These are phyloP conservation scores for Patella vulgata DNA, from an alignment of 1,140 invertebrate species.

Conservation along the genomic window DNA sequence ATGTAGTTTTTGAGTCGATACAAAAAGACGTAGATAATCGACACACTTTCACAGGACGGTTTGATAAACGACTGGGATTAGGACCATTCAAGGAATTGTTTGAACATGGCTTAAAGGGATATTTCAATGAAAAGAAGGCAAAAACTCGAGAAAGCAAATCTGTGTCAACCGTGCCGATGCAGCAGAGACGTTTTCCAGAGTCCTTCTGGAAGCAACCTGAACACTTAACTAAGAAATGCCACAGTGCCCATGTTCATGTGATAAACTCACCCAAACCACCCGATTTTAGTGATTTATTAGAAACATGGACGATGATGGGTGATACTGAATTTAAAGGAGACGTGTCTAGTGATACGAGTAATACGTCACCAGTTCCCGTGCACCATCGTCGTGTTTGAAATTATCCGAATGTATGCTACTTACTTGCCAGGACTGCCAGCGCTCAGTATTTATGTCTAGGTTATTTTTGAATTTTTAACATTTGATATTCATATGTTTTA, in stretches of 20 bases:
- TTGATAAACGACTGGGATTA: slow-evolving; percentile 46
- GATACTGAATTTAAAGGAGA: no score
- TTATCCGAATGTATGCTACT: no score
- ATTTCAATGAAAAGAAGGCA: slow-evolving; percentile 37
- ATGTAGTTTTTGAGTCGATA: slow-evolving; percentile 15
- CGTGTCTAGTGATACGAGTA: no score
- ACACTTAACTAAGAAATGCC: slow-evolving; percentile 8
- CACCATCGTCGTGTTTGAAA: no score
- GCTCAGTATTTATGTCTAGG: no score
- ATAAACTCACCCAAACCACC: slow-evolving; percentile 43
- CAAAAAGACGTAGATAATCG: slow-evolving; percentile 34
- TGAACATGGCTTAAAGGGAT: slow-evolving; percentile 46
- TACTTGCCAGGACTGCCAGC: no score
- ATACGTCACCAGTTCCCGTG: no score
- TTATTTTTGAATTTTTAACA: no score
- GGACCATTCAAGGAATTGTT: slow-evolving; percentile 57
- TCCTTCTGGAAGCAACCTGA: slow-evolving; percentile 56
- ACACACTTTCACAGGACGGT: slow-evolving; percentile 44
- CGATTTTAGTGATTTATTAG: slow-evolving; percentile 58
- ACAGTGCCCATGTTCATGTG: slow-evolving; percentile 7
- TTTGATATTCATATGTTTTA: no score
- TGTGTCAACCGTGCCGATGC: slow-evolving; percentile 47
- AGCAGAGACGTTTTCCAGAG: slow-evolving; percentile 49
- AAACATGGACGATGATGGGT: slow-evolving; percentile 41
- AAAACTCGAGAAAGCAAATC: slow-evolving; percentile 34